Evolutionary conservation across 2,113 vertebrate genomes (phyloP).

Genomic region (Phalacrocorax brasilianus): DNA sequence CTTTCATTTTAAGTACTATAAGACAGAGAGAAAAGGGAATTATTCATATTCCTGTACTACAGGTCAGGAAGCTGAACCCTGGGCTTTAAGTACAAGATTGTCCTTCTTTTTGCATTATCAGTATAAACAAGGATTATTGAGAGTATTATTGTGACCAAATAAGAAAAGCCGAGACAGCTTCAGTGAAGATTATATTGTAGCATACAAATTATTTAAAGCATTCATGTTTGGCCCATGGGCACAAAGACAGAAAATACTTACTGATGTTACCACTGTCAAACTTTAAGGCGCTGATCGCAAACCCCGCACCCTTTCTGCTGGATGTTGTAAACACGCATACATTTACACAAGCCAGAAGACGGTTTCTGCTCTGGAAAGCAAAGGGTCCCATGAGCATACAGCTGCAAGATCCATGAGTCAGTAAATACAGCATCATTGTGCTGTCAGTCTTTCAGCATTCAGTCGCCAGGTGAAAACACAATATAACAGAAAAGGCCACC

Average conservation of each 20-base stretch:
- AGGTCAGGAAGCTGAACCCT: constrained; percentile 33
- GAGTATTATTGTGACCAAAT: neutral
- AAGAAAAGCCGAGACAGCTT: neutral
- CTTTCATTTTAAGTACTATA: constrained; percentile 48
- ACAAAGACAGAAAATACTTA: neutral
- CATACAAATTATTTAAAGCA: neutral
- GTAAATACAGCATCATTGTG: neutral
- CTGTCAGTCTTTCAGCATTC: neutral
- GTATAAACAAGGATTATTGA: constrained; percentile 39
- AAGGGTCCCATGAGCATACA: neutral
- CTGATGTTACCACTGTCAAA: neutral
- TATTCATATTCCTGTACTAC: constrained; percentile 23
- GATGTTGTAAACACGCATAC: neutral
- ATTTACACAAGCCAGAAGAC: neutral
- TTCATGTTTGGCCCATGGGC: neutral
- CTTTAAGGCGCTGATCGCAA: neutral
- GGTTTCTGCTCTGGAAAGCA: constrained; percentile 18
- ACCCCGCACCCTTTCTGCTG: neutral
- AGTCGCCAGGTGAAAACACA: constrained; percentile 5
- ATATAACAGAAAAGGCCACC: neutral
- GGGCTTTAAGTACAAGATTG: neutral
- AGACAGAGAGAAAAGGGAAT: constrained; percentile 17
- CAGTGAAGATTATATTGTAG: neutral
- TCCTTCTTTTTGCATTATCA: constrained; percentile 1
- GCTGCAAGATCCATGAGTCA: neutral